Conservation (phyloP, 2,888 invertebrate species). For the Pollenia amentaria region DNA sequence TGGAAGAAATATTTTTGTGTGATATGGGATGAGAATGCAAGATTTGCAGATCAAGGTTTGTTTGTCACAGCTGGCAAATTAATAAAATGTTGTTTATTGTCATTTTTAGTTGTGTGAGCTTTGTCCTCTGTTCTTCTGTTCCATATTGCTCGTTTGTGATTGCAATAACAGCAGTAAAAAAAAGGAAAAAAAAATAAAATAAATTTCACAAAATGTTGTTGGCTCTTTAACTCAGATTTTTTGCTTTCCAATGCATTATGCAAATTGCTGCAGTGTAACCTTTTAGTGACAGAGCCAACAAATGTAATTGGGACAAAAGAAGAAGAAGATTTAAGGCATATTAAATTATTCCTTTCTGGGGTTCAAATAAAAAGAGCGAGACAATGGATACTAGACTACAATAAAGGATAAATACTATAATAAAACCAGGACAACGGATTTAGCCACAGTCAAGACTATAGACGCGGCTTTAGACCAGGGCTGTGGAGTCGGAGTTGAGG, state of each 20-base stretch:
- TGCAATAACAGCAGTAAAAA: slow-evolving; percentile 4
- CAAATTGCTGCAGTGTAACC: slow-evolving; percentile 71
- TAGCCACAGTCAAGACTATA: too few relatives aligned
- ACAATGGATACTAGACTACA: too few relatives aligned
- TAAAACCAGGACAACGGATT: too few relatives aligned
- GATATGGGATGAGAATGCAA: background rate
- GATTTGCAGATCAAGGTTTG: slow-evolving; percentile 26
- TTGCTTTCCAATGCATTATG: slow-evolving; percentile 66
- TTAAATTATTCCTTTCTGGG: slow-evolving; percentile 34
- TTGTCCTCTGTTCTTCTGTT: background rate
- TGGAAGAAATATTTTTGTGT: background rate
- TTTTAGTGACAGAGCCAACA: slow-evolving; percentile 36
- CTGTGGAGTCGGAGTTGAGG: too few relatives aligned
- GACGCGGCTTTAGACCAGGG: too few relatives aligned
- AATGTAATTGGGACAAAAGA: slow-evolving; percentile 6
- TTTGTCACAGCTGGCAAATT: slow-evolving; percentile 61
- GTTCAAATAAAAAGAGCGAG: background rate
- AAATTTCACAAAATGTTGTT: slow-evolving; percentile 6
- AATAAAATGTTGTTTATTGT: slow-evolving; percentile 64
- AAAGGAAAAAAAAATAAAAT: background rate
- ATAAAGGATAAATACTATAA: too few relatives aligned
- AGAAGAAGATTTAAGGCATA: background rate
- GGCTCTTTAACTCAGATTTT: background rate
- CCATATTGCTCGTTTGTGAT: slow-evolving; percentile 10
- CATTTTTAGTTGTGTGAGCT: slow-evolving; percentile 26